Evolutionary conservation across 2,113 vertebrate species (phyloP), one percentile per base, ranked within the genome.

Genomic region (Stercorarius parasiticus): DNA sequence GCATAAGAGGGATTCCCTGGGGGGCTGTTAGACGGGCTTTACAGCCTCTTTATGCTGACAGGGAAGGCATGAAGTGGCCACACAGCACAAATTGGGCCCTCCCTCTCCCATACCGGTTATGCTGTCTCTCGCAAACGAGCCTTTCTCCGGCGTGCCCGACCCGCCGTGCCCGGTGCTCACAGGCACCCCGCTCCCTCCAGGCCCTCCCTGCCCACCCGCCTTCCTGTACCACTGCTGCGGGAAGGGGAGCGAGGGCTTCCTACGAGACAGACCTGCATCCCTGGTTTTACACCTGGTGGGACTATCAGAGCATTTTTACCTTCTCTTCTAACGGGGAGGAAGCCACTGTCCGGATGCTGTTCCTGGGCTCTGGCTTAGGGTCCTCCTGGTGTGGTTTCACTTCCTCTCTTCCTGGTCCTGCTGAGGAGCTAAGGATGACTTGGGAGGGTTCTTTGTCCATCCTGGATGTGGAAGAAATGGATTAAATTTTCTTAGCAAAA

Each of bases 1-100:
- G 80, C 90, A 78, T 79, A 59, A 95, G 87, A 85, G 94, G 76
- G 88, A 88, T 86, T 92, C 79, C 96, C 89, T 79, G 59, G 76
- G 74, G 88, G 38, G 82, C 69, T 62, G 83, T 82, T 94, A 13
- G 80, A 80, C 49, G 83, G 85, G 79, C 76, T 94, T 67, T 49
- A 21, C 72, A n/a, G 71, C n/a, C 64, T 82, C 61, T 61, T 61
- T 13, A 2, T 10, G 84, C 93, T 14, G 79, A 34, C 87, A 15
- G 69, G 58, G 40, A 82, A 83, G 69, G 80, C 81, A n/a, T 4
- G 2, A 5, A 59, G 82, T 38, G 93, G 67, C 82, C 67, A 16
- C 59, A 21, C 88, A 14, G 76, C 65, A n/a, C 59, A 26, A 27
- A 42, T 2, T 42, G 56, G 80, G 74, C 86, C 92, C 70, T 82